Evolutionary conservation across 2,797 vertebrate species (phyloP).

Genomic region (Phataginus tricuspis): DNA sequence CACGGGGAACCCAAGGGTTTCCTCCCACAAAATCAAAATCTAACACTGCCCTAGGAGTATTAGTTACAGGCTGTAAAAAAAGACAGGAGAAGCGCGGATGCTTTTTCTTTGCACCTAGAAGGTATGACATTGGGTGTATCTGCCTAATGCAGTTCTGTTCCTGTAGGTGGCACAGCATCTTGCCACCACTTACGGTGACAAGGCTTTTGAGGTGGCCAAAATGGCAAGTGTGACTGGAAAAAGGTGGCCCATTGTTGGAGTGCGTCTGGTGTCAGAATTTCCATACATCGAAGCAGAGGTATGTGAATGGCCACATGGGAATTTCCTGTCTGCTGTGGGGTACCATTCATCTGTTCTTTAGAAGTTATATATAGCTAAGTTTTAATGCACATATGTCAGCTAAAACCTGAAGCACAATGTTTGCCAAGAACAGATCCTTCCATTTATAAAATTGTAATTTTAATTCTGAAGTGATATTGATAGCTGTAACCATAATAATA

Average conservation of each 20-base stretch:
- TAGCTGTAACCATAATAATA: neutral
- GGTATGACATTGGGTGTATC: neutral
- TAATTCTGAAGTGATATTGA: neutral
- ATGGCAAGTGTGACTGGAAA: conserved; percentile 96
- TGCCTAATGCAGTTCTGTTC: conserved; percentile 63
- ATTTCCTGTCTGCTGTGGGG: neutral
- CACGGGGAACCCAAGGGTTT: conserved; percentile 34
- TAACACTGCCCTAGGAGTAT: conserved; percentile 50
- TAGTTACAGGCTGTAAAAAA: conserved; percentile 55
- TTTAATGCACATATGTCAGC: neutral
- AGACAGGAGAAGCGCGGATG: neutral
- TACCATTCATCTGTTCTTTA: neutral
- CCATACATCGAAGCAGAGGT: conserved; percentile 99
- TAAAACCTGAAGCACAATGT: neutral
- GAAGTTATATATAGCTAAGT: neutral
- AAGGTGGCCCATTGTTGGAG: conserved; percentile 97
- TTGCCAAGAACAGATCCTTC: neutral
- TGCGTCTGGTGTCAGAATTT: conserved; percentile 96
- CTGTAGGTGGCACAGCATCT: conserved; percentile 94
- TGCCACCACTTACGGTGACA: conserved; percentile 91
- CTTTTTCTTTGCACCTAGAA: conserved; percentile 46
- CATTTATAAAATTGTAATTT: neutral
- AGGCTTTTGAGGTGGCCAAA: conserved; percentile 94
- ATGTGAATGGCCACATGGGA: neutral
- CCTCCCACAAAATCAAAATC: conserved; percentile 74